phyloP scores from a whole-genome alignment of 2,113 vertebrate genomes.

The Toxotes chatareus region DNA sequence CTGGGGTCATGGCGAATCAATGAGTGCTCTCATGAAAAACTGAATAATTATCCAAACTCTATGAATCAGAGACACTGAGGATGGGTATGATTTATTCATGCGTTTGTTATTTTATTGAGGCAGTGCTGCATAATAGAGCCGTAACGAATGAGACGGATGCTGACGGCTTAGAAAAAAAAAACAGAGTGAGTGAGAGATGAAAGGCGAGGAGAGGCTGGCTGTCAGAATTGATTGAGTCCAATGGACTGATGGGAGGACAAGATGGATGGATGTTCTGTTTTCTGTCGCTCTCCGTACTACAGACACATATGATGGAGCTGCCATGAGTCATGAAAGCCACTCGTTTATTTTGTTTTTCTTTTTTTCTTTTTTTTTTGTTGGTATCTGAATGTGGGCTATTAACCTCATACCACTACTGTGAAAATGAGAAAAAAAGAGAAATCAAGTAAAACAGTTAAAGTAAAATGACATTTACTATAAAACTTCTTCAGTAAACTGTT shows the following conservation, averaged over 20 bases:
- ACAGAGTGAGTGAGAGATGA: slow-evolving; percentile 49
- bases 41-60: slow-evolving; percentile 73
- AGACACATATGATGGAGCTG: neutral
- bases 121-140: slow-evolving; percentile 67
- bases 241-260: slow-evolving; percentile 48
- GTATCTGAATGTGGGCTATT: neutral
- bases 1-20: slow-evolving; percentile 72
- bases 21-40: slow-evolving; percentile 52
- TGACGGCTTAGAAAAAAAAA: slow-evolving; percentile 56
- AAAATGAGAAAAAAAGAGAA: neutral
- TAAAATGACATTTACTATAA: neutral
- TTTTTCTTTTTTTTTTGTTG: neutral
- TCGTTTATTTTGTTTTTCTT: neutral
- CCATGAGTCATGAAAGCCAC: neutral
- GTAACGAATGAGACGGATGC: slow-evolving; percentile 67
- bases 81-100: slow-evolving; percentile 73
- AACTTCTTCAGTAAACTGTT: no score
- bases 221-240: slow-evolving; percentile 61
- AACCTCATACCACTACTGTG: neutral
- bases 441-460: neutral
- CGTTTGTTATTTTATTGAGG: slow-evolving; percentile 67
- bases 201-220: slow-evolving; percentile 53
- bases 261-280: slow-evolving; percentile 32
- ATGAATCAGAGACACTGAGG: slow-evolving; percentile 59
- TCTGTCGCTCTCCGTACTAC: neutral